Percentiles rank a stretch among this genome's conserved stretches.
These are phyloP conservation scores for Venusia cambrica DNA, from an alignment of 2,888 invertebrate species.

Conservation along the genomic window DNA sequence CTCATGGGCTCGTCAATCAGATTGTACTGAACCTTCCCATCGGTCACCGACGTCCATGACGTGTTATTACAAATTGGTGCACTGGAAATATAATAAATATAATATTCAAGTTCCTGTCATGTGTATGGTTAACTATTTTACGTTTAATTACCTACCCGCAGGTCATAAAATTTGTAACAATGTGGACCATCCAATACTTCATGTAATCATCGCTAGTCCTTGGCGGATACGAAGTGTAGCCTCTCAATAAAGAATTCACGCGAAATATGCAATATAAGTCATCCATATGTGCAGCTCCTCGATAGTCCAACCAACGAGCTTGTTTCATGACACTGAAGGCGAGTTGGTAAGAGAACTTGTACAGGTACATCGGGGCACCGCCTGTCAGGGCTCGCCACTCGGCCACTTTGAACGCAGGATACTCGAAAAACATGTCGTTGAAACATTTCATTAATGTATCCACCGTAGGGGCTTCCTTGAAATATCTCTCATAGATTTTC, in stretches of 20 bases:
- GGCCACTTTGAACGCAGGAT: conserved; percentile 23
- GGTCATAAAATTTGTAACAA: conserved; percentile 26
- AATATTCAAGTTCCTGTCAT: too few species aligned
- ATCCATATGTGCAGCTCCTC: conserved; percentile 53
- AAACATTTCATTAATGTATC: too few species aligned
- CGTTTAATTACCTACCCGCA: conserved; percentile 22
- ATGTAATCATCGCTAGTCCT: conserved; percentile 19
- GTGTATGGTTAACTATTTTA: too few species aligned
- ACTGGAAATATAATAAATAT: too few species aligned
- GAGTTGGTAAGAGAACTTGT: too few species aligned
- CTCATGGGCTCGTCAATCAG: too few species aligned
- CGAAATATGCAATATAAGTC: conserved; percentile 63
- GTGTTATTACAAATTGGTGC: too few species aligned
- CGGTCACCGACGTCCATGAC: too few species aligned
- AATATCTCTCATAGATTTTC: too few species aligned
- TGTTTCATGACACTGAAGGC: conserved; percentile 55
- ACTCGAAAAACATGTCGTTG: conserved; percentile 14
- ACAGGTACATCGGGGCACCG: conserved; percentile 54
- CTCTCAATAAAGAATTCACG: conserved; percentile 22
- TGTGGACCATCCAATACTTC: conserved; percentile 27
- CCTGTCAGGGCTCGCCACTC: conserved; percentile 9
- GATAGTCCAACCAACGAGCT: conserved; percentile 31
- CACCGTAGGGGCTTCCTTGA: too few species aligned
- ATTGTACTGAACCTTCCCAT: too few species aligned
- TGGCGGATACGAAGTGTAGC: too few species aligned